Base-by-base conservation (phyloP, 2,888 invertebrate species). In the Trileptium ribeirensis region DNA sequence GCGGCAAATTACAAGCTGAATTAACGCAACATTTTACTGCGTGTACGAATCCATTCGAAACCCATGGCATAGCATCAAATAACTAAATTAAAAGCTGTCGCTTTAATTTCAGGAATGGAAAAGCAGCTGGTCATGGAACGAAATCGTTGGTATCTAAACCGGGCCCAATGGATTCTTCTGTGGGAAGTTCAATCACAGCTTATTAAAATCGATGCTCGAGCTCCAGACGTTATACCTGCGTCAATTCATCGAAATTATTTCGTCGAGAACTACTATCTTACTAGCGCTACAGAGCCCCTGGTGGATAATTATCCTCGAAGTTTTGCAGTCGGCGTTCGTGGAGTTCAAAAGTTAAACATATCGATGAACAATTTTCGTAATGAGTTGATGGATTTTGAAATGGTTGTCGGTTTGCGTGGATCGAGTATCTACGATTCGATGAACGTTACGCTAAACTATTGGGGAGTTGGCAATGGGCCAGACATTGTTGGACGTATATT, bases 381-480 rank as follows among this genome's bases (percentile, higher is more conserved):
- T 89, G 85, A 85, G 1, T 91, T 91, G 34, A 83, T 89, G 80
- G 93, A 95, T 86, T 99, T 96, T 87, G 95, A 96, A 86, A 89
- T 99, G 33, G 91, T 99, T 1, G 97, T 97, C 78, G 99, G 97
- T 2, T 80, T 84, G 37, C 81, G 39, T 1, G 79, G 74, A 3
- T 1, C 67, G 0, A 93, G 94, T 84, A 92, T 97, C 0, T 93
- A 94, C 84, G 96, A 95, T 86, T 92, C 92, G 70, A 91, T 99
- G 80, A 94, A 97, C 88, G 96, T 95, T 0, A 92, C 92, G 15
- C 94, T 95, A 89, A 99, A 99, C 89, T 99, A 95, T 94, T 99
- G 98, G 98, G 98, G 97, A 19, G 93, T 93, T 1, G 90, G 91
- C 0, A 92, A 93, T 80, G 92, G 94, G 79, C 90, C 90, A 1